Evolutionary conservation across 2,888 invertebrate genomes (phyloP).

Genomic region (Megalurothrips usitatus): DNA sequence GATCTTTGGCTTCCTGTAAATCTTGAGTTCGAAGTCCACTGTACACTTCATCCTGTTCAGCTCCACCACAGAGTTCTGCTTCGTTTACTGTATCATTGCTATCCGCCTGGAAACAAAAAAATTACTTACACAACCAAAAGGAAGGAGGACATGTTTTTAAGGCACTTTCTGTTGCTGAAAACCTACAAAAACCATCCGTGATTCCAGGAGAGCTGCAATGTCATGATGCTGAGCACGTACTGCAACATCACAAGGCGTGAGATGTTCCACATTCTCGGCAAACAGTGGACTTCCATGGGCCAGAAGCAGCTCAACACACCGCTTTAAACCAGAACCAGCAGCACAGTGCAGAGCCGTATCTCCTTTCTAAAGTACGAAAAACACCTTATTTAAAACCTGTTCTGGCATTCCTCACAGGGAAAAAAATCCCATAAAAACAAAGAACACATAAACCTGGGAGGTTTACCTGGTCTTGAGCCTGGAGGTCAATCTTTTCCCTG

Average conservation of each 20-base stretch:
- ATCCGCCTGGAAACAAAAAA: constrained; percentile 45
- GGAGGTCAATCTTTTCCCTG: constrained; percentile 55
- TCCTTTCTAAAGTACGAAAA: constrained; percentile 50
- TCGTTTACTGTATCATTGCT: constrained; percentile 51
- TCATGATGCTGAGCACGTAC: constrained; percentile 56
- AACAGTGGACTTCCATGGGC: constrained; percentile 57
- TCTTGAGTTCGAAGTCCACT: constrained; percentile 62
- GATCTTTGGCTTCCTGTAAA: constrained; percentile 65
- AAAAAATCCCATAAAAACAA: too few species aligned
- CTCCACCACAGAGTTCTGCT: constrained; percentile 47
- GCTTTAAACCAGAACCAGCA: constrained; percentile 56
- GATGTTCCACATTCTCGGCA: constrained; percentile 57
- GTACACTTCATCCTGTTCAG: constrained; percentile 52
- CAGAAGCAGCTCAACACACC: constrained; percentile 60
- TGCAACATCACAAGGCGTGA: constrained; percentile 63
- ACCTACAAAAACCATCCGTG: constrained; percentile 63
- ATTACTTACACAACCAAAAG: neutral
- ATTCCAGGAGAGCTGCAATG: constrained; percentile 60
- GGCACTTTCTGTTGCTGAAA: neutral
- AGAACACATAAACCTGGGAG: neutral
- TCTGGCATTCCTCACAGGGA: too few species aligned
- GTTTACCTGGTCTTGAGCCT: constrained; percentile 56
- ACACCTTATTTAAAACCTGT: too few species aligned
- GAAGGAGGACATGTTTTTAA: neutral
- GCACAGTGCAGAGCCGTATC: constrained; percentile 66